phyloP scores from a whole-genome alignment of 2,797 vertebrate genomes.

The Ispidina picta region DNA sequence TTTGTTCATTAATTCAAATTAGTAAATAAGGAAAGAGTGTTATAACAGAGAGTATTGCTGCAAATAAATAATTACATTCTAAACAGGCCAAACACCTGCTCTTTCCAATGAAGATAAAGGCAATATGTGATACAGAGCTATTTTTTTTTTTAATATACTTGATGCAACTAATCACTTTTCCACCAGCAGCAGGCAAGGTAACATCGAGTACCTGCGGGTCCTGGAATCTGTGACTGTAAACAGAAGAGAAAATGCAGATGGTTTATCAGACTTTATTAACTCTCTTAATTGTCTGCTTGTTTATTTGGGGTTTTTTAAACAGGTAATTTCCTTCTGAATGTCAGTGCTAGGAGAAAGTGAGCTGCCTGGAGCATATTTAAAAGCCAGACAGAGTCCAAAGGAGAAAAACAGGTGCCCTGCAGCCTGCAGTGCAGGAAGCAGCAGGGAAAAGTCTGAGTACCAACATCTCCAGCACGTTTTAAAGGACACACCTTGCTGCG shows the following conservation, averaged over 20 bases:
- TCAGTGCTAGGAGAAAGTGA: neutral
- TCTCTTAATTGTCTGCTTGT: neutral
- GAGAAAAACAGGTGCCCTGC: neutral
- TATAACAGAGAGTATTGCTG: neutral
- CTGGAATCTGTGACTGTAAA: neutral
- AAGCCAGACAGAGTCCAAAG: neutral
- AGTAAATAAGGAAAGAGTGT: neutral
- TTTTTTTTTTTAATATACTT: neutral
- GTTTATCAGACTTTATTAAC: neutral
- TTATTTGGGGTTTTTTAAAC: neutral
- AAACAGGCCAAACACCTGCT: neutral
- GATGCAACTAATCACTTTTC: neutral
- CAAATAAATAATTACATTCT: neutral
- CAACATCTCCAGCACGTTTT: neutral
- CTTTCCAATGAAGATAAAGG: neutral
- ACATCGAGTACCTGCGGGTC: neutral
- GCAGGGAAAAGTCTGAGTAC: neutral
- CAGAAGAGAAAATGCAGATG: neutral
- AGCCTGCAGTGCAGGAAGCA: neutral
- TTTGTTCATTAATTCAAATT: slow-evolving; percentile 45
- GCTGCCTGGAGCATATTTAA: neutral
- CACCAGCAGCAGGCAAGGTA: neutral
- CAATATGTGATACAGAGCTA: neutral
- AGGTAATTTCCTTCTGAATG: neutral
- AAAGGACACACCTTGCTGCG: neutral